Evolutionary conservation across 2,797 vertebrate species (phyloP), one percentile per base, ranked within the genome.

Genomic region (Chelonia mydas): DNA sequence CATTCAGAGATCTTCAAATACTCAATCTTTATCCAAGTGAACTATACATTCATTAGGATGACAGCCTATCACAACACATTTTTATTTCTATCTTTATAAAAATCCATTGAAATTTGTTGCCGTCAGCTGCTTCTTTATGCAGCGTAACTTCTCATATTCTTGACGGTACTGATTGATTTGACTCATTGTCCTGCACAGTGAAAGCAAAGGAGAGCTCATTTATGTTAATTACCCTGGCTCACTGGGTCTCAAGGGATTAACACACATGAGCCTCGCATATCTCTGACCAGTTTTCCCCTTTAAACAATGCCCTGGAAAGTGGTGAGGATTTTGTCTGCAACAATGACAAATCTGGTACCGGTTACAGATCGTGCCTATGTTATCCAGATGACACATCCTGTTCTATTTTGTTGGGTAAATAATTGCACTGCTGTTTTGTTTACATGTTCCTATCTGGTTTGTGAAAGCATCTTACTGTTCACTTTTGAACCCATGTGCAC

Each of bases 101-200:
- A 96, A 96, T 95, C 68, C 88, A 96, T 95, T 97, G 95, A 83
- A 90, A 93, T 86, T 93, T 55, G 72, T 90, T 94, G 80, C 95
- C 94, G 90, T 96, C 95, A 97, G 94, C 97, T 97, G 91, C 91
- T 98, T 94, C 91, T 96, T 92, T 96, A 90, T 93, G 17, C 0
- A 1, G 76, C 80, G 16, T 93, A 41, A 1, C 96, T 95, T 89
- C 74, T 94, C 50, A 27, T 78, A 55, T 85, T 92, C 92, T 96
- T n/a, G 90, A 84, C 19, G 49, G 82, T 93, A 88, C 91, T 80
- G 81, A 93, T 93, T 95, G 91, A 97, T 96, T 97, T 90, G 96
- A 76, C 77, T 94, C 88, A 84, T 95, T 92, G 83, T 86, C 91
- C 87, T 81, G 59, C 72, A 53, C 45, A 88, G 83, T 87, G 68